Percentiles rank a stretch among this genome's conserved stretches.
Evolutionary conservation across 1,140 invertebrate species (phyloP).

Genomic region (Meloidogyne hapla): DNA sequence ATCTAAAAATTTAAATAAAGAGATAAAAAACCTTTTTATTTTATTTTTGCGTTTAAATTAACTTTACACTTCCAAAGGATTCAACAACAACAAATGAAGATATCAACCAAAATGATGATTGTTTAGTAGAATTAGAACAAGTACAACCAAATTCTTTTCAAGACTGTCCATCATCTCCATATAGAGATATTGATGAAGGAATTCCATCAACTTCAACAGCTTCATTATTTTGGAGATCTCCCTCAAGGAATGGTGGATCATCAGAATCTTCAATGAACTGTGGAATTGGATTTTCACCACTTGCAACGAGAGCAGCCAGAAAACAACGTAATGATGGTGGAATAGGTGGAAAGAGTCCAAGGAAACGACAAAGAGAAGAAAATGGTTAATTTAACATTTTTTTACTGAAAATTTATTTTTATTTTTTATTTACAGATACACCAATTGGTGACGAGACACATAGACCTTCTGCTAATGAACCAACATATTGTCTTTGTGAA

Average conservation of each 20-base stretch:
- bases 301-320: not conserved
- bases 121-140: not conserved
- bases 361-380: not conserved
- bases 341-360: not conserved
- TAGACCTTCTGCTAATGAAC: conserved; percentile 73
- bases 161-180: not conserved
- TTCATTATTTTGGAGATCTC: not conserved
- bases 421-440: not conserved
- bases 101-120: not conserved
- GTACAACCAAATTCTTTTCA: not conserved
- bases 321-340: not conserved
- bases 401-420: not conserved
- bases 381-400: not conserved
- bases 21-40: too few relatives aligned
- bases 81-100: not conserved
- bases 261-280: not conserved
- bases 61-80: not conserved
- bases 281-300: not conserved
- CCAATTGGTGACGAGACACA: not conserved
- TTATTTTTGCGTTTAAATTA: not conserved
- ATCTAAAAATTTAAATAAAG: too few relatives aligned
- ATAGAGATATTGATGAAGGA: not conserved
- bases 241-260: not conserved
- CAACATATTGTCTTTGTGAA: conserved; percentile 94
- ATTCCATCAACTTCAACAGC: not conserved